These are phyloP conservation scores for Tapera naevia DNA, from an alignment of 2,797 vertebrate genomes.

Conservation along the genomic window DNA sequence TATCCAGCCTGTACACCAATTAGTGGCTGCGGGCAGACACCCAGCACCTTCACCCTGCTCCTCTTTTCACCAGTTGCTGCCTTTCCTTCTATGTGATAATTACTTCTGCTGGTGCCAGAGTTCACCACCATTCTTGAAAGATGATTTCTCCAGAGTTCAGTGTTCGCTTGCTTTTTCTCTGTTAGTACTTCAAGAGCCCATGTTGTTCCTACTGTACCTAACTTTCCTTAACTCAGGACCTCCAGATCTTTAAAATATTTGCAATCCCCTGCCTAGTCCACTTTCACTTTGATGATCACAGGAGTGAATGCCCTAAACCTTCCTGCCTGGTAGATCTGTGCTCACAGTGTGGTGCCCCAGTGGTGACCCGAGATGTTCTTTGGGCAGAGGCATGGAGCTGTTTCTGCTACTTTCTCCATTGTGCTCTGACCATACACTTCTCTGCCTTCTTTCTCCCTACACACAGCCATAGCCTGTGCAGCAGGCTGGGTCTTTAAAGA, in stretches of 20 bases:
- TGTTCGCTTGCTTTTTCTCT: background rate
- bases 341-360: fast-evolving
- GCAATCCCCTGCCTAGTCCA: background rate
- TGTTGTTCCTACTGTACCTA: background rate
- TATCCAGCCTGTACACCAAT: background rate
- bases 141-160: background rate
- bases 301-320: background rate
- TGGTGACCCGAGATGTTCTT: background rate
- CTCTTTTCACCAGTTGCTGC: background rate
- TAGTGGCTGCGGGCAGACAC: background rate
- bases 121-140: background rate
- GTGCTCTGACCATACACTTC: background rate
- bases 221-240: background rate
- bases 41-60: background rate
- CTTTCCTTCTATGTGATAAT: background rate
- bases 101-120: background rate
- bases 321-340: background rate
- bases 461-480: background rate
- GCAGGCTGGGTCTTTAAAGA: background rate
- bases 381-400: background rate
- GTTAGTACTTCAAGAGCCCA: background rate
- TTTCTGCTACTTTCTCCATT: background rate
- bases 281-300: background rate
- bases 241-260: background rate
- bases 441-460: background rate